Percentiles rank a stretch among this genome's conserved stretches.
These are phyloP conservation scores for Flabesymbios commensalis DNA, from an alignment of 2,888 invertebrate genomes.

Conservation along the genomic window DNA sequence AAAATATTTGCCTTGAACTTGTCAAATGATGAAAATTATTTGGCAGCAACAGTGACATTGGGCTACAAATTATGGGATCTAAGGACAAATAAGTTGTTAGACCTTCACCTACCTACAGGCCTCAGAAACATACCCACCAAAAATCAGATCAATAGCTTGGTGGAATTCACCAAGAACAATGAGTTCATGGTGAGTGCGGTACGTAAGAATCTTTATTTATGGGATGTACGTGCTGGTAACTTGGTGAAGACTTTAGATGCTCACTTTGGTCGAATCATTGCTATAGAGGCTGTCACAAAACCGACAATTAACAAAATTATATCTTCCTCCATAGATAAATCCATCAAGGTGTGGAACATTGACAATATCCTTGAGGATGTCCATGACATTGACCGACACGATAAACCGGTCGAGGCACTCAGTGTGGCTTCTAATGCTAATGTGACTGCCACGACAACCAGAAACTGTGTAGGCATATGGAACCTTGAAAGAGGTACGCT, in stretches of 20 bases:
- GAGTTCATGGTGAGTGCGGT: slow-evolving; percentile 95
- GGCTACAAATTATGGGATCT: slow-evolving; percentile 63
- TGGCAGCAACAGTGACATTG: slow-evolving; percentile 70
- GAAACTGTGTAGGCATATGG: slow-evolving; percentile 95
- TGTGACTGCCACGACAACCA: slow-evolving; percentile 82
- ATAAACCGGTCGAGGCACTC: slow-evolving; percentile 90
- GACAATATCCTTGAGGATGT: slow-evolving; percentile 98
- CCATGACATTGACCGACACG: slow-evolving; percentile 80
- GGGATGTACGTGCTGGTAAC: slow-evolving; percentile 74
- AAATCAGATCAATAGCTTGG: slow-evolving; percentile 83
- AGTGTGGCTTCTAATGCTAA: slow-evolving; percentile 69
- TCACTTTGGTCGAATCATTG: slow-evolving; percentile 94
- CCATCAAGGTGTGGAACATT: slow-evolving; percentile 99
- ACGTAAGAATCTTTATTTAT: slow-evolving; percentile 89
- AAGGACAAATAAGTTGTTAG: slow-evolving; percentile 46
- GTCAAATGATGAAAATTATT: slow-evolving; percentile 78
- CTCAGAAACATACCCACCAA: slow-evolving; percentile 93
- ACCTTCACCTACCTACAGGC: slow-evolving; percentile 65
- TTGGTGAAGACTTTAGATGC: slow-evolving; percentile 92
- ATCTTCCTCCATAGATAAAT: slow-evolving; percentile 95
- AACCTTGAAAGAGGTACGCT: slow-evolving; percentile 83
- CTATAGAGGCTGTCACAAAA: slow-evolving; percentile 82
- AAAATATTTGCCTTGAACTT: slow-evolving; percentile 69
- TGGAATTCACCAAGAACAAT: slow-evolving; percentile 86
- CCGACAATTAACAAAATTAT: slow-evolving; percentile 74